Percentiles rank a stretch among this genome's conserved stretches.
phyloP scores from a whole-genome alignment of 2,797 vertebrate genomes.

The Sebastes hubbsi region DNA sequence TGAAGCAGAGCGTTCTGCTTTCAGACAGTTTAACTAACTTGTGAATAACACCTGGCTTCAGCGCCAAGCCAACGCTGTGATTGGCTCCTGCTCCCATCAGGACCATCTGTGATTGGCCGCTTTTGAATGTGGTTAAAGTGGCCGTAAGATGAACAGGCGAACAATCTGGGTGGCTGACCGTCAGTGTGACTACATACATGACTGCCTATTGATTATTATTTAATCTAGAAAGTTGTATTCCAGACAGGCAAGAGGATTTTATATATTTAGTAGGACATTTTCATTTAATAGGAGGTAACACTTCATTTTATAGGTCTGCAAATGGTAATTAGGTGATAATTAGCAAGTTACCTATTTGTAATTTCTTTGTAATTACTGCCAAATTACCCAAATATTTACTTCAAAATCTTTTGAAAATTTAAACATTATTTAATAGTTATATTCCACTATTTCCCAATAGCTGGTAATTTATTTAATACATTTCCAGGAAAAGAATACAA shows the following conservation, averaged over 20 bases:
- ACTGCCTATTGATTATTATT: neutral
- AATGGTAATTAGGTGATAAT: too few relatives aligned
- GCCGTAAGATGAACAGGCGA: neutral
- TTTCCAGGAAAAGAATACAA: too few relatives aligned
- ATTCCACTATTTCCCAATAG: too few relatives aligned
- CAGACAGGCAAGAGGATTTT: neutral
- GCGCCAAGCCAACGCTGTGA: neutral
- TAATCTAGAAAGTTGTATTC: neutral
- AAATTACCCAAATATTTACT: too few relatives aligned
- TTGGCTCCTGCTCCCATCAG: neutral
- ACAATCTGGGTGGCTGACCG: neutral
- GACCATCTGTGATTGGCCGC: conserved; percentile 29
- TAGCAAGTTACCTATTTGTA: too few relatives aligned
- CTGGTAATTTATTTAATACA: too few relatives aligned
- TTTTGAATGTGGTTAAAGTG: conserved; percentile 13
- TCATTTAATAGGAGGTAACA: neutral
- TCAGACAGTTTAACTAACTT: conserved; percentile 29
- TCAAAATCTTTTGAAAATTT: too few relatives aligned
- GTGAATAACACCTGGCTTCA: conserved; percentile 10
- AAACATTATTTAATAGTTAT: too few relatives aligned
- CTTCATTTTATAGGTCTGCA: too few relatives aligned
- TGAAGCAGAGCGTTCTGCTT: conserved; percentile 30
- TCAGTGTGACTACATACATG: neutral
- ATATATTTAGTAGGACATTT: neutral
- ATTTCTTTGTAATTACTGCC: too few relatives aligned